Percentiles rank a stretch among this genome's conserved stretches.
Conservation (phyloP, 2,113 vertebrate species). For the Xiphorhynchus elegans region DNA sequence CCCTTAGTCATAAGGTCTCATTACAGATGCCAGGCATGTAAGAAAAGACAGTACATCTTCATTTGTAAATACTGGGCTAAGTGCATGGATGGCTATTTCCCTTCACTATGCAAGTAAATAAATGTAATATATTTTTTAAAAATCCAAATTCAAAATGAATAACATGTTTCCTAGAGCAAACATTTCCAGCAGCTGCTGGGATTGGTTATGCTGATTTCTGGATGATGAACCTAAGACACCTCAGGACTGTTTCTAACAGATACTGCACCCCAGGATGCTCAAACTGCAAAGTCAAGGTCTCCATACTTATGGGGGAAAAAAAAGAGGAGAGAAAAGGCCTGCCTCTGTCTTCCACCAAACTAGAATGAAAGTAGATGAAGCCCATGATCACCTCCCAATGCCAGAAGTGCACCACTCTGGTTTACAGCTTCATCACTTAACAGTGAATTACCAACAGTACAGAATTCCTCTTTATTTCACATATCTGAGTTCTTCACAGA, state of each 20-base stretch:
- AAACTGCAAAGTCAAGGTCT: neutral
- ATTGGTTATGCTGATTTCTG: neutral
- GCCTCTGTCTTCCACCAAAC: neutral
- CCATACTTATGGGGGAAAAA: rapidly evolving
- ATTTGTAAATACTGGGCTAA: neutral
- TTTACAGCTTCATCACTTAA: neutral
- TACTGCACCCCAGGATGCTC: neutral
- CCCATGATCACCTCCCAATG: neutral
- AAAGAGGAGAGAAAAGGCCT: neutral
- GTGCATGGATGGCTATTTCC: neutral
- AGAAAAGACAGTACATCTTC: neutral
- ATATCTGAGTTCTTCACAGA: neutral
- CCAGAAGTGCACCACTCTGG: neutral
- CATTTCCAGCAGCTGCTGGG: neutral
- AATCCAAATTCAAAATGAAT: neutral
- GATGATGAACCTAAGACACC: neutral
- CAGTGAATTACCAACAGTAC: neutral
- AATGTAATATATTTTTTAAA: neutral
- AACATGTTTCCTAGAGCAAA: neutral
- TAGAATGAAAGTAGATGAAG: neutral
- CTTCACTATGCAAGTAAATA: neutral
- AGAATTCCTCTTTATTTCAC: neutral
- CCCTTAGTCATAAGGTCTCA: neutral
- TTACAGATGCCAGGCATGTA: neutral
- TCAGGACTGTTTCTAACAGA: neutral